Percentiles rank a stretch among this genome's conserved stretches.
phyloP scores from a whole-genome alignment of 2,797 vertebrate genomes.

The Centroberyx gerrardi region DNA sequence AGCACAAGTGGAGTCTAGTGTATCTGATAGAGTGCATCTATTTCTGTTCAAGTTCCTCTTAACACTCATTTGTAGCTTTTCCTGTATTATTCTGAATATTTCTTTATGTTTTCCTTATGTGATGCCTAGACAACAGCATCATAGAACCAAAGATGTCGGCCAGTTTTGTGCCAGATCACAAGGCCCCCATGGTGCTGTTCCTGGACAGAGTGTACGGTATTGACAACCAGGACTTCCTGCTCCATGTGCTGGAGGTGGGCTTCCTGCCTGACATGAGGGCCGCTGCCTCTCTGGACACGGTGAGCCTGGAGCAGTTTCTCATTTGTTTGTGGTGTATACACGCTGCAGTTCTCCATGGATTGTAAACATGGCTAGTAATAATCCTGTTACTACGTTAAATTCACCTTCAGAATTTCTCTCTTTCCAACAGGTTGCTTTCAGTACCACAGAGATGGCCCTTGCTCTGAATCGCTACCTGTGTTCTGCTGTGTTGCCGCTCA shows the following conservation, averaged over 20 bases:
- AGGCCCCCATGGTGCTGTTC: slow-evolving; percentile 96
- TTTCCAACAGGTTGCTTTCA: slow-evolving; percentile 88
- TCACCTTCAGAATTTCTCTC: slow-evolving; percentile 3
- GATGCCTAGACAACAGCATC: slow-evolving; percentile 87
- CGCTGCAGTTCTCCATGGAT: neutral
- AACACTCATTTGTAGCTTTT: neutral
- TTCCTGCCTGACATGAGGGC: slow-evolving; percentile 97
- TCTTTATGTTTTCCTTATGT: slow-evolving; percentile 1
- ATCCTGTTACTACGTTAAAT: neutral
- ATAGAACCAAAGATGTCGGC: slow-evolving; percentile 97
- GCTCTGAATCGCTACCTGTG: slow-evolving; percentile 96
- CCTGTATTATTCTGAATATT: neutral
- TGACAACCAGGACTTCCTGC: slow-evolving; percentile 94
- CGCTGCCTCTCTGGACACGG: slow-evolving; percentile 94
- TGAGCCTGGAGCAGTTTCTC: slow-evolving; percentile 68
- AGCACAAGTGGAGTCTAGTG: neutral
- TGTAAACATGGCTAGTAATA: neutral
- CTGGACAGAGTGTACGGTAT: slow-evolving; percentile 97
- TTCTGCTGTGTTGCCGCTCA: slow-evolving; percentile 92
- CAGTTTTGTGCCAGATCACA: slow-evolving; percentile 96
- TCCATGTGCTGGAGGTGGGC: slow-evolving; percentile 94
- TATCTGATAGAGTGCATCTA: neutral
- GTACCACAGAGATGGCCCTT: slow-evolving; percentile 97
- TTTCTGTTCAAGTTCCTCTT: neutral
- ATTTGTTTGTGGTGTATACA: neutral